Evolutionary conservation across 2,113 vertebrate genomes (phyloP).

Genomic region (Microcebus ravelobensis): DNA sequence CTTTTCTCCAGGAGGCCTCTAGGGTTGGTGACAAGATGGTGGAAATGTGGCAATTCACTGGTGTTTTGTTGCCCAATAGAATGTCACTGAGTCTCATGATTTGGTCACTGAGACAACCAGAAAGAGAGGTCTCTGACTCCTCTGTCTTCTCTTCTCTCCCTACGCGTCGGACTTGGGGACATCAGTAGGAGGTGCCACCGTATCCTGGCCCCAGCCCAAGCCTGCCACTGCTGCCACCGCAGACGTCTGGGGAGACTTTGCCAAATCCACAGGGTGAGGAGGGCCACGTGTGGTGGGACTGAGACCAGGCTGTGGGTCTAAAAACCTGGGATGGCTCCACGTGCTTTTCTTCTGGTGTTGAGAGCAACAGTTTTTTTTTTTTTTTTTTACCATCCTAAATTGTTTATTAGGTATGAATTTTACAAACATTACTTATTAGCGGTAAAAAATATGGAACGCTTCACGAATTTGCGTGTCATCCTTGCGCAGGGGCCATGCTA

Average conservation of each 20-base stretch:
- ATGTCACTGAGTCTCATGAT: neutral
- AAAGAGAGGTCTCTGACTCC: constrained; percentile 31
- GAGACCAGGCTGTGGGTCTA: neutral
- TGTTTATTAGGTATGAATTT: too few relatives aligned
- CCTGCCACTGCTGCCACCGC: constrained; percentile 76
- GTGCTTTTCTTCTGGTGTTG: fast-evolving
- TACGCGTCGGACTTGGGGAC: neutral
- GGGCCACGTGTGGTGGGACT: neutral
- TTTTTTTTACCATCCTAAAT: too few relatives aligned
- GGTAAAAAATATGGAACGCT: too few relatives aligned
- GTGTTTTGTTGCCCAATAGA: neutral
- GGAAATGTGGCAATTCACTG: neutral
- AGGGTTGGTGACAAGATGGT: neutral
- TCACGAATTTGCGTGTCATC: too few relatives aligned
- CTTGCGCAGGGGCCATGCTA: too few relatives aligned
- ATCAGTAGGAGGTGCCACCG: constrained; percentile 58
- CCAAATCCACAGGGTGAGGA: constrained; percentile 93
- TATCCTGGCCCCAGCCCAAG: constrained; percentile 78
- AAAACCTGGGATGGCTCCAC: too few relatives aligned
- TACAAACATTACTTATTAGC: too few relatives aligned
- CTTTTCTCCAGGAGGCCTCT: neutral
- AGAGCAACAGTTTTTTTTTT: neutral
- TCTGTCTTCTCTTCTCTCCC: neutral
- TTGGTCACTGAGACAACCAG: neutral
- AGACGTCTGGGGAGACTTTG: constrained; percentile 96